A percentile compares a stretch with the other conserved stretches of the same genome.
Conservation (phyloP, 2,888 invertebrate species). For the Sarcophaga subvicina region DNA sequence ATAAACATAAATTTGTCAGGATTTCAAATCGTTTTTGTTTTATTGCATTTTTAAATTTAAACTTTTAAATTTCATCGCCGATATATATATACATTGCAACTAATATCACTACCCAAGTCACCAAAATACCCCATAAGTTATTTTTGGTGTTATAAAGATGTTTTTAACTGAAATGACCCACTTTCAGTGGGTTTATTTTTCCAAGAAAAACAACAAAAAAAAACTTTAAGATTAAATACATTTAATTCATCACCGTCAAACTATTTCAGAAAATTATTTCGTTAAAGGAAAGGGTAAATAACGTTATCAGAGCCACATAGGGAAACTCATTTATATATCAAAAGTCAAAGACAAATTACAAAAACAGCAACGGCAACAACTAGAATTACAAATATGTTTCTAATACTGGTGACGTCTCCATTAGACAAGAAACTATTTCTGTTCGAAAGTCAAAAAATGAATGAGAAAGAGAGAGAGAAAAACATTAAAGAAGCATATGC, state of each 20-base stretch:
- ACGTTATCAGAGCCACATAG: constrained; percentile 4
- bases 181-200: too few relatives aligned
- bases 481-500: constrained; percentile 56
- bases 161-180: too few relatives aligned
- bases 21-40: too few relatives aligned
- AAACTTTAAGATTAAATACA: constrained; percentile 50
- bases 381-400: neutral
- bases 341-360: constrained; percentile 40
- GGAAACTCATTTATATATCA: neutral
- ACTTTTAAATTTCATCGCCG: too few relatives aligned
- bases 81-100: too few relatives aligned
- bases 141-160: too few relatives aligned
- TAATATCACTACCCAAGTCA: too few relatives aligned
- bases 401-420: neutral
- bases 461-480: constrained; percentile 1
- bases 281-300: constrained; percentile 29
- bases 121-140: too few relatives aligned
- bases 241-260: constrained; percentile 58
- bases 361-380: neutral
- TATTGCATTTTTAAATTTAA: too few relatives aligned
- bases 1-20: too few relatives aligned
- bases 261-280: constrained; percentile 10
- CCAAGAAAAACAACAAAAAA: constrained; percentile 10
- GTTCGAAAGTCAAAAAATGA: constrained; percentile 9
- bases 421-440: constrained; percentile 5